Base-by-base conservation (phyloP, 2,113 vertebrate species). In the Beaufortia kweichowensis region DNA sequence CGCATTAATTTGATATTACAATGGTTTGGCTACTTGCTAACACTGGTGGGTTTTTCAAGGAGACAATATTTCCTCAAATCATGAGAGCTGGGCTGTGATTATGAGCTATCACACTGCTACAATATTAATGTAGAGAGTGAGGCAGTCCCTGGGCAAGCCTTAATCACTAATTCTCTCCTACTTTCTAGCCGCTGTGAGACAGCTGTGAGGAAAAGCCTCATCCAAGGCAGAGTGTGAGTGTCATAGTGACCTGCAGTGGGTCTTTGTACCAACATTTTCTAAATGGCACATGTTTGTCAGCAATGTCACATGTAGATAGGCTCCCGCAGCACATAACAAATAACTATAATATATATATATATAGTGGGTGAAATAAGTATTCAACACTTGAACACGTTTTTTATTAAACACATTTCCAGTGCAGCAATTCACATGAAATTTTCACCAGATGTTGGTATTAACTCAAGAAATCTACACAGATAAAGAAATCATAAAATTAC, bases 21-120 rank as follows among this genome's bases (percentile, higher is more conserved):
- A 33, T 60, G n/a, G 56, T 80, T 63, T 61, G 63, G 33, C 56
- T 8, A 65, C 17, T 31, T 59, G 43, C 28, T 48, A 65, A 79
- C 57, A 63, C 7, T 21, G 59, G 56, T n/a, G 15, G 68, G 56
- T 39, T 64, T 71, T 50, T 50, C 60, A 12, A 77, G 57, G 43
- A 82, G 75, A 67, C 66, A 76, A 79, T 82, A 78, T 77, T 53
- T 35, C 56, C 77, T 46, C 48, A 72, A 64, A 76, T 75, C 77
- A 70, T 63, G 33, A 43, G 59, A 71, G 64, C 48, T 46, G 61
- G 35, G 64, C 55, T 19, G 29, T 70, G 75, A 81, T 82, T 80
- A 84, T 84, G 78, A 84, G 79, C 72, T 56, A 76, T 78, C 78
- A 68, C 66, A 71, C 39, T 76, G 77, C 76, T 84, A 75, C 78